Conservation (phyloP, 2,113 vertebrate genomes). For the Phodopus roborovskii region DNA sequence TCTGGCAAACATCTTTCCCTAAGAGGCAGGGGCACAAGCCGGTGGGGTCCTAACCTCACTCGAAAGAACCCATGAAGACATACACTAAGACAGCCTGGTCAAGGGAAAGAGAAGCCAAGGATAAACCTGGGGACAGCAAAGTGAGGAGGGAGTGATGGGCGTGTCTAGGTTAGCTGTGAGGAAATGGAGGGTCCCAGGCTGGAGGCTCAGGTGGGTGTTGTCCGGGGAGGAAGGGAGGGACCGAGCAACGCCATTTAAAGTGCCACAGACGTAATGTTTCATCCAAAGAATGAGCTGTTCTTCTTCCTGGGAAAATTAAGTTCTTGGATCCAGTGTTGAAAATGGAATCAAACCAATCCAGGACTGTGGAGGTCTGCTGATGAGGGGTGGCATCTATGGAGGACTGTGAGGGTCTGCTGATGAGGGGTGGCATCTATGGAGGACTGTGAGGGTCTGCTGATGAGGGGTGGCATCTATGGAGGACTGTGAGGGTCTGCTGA, state of each 20-base stretch:
- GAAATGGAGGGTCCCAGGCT: not conserved
- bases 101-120: not conserved
- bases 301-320: not conserved
- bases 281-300: not conserved
- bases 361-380: no score
- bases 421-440: no score
- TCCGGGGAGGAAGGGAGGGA: no score
- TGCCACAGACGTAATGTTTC: not conserved
- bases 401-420: no score
- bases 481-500: no score
- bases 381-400: no score
- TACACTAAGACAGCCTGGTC: not conserved
- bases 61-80: not conserved
- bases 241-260: not conserved
- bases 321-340: not conserved
- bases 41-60: not conserved
- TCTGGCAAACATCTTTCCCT: not conserved
- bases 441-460: no score
- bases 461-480: no score
- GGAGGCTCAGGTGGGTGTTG: not conserved
- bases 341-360: not conserved
- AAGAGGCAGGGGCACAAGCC: not conserved
- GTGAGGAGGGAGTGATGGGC: not conserved
- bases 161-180: not conserved
- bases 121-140: not conserved